phyloP scores from a whole-genome alignment of 2,888 invertebrate species.

The Yponomeuta evonymella region DNA sequence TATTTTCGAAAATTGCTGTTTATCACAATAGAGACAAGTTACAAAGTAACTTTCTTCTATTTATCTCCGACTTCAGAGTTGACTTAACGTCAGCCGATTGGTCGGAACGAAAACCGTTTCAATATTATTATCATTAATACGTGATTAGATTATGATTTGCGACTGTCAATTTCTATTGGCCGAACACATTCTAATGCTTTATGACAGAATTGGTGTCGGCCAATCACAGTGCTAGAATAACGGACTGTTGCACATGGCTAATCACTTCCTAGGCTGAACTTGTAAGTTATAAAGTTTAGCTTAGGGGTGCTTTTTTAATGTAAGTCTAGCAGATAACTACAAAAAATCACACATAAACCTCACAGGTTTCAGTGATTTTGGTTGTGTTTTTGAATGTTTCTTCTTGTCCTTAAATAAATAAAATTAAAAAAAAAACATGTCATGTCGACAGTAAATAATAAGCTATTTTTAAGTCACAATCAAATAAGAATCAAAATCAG shows the following conservation, averaged over 20 bases:
- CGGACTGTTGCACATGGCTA: not conserved
- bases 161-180: constrained; percentile 1
- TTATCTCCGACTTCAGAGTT: not conserved
- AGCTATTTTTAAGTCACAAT: not conserved
- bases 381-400: too few species aligned
- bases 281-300: too few species aligned
- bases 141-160: constrained; percentile 8
- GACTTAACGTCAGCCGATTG: not conserved
- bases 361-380: too few species aligned
- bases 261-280: not conserved
- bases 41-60: not conserved
- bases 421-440: not conserved
- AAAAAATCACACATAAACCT: too few species aligned
- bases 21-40: not conserved
- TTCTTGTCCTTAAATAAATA: too few species aligned
- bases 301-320: too few species aligned
- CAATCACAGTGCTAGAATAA: constrained; percentile 2
- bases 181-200: not conserved
- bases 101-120: not conserved
- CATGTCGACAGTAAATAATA: not conserved
- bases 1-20: not conserved
- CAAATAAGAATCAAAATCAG: too few species aligned
- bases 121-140: not conserved
- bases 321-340: too few species aligned
- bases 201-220: not conserved